Percentiles rank a stretch among this genome's conserved stretches.
phyloP scores from a whole-genome alignment of 1,140 invertebrate genomes.

The Cryptotermes secundus region DNA sequence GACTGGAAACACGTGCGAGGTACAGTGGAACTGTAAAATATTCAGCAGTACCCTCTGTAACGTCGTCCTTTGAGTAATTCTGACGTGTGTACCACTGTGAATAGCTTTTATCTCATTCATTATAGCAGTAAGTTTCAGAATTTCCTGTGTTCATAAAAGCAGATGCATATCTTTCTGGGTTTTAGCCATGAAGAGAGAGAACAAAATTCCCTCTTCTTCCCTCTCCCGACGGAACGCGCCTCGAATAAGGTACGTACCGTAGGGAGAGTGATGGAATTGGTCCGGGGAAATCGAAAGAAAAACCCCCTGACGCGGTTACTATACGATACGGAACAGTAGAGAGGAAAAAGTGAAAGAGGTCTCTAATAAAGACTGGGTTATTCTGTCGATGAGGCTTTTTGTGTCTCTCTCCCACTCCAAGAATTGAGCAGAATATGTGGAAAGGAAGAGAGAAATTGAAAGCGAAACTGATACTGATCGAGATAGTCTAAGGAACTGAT shows the following conservation, averaged over 20 bases:
- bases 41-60: no score
- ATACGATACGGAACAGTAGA: neutral
- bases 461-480: neutral
- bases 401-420: neutral
- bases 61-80: no score
- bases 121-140: neutral
- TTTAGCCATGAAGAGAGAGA: neutral
- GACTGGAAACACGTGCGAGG: no score
- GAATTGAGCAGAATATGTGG: neutral
- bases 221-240: neutral
- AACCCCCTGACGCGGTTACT: neutral
- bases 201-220: neutral
- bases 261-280: neutral
- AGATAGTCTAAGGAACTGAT: neutral
- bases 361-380: constrained; percentile 3
- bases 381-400: constrained; percentile 8
- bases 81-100: no score
- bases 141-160: neutral
- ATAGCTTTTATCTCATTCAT: neutral
- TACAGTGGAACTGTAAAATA: no score
- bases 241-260: neutral
- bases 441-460: neutral
- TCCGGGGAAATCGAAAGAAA: neutral
- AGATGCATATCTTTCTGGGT: neutral
- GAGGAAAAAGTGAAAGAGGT: neutral